Conservation (phyloP, 2,113 vertebrate species). For the Myrmophylax atrothorax region DNA sequence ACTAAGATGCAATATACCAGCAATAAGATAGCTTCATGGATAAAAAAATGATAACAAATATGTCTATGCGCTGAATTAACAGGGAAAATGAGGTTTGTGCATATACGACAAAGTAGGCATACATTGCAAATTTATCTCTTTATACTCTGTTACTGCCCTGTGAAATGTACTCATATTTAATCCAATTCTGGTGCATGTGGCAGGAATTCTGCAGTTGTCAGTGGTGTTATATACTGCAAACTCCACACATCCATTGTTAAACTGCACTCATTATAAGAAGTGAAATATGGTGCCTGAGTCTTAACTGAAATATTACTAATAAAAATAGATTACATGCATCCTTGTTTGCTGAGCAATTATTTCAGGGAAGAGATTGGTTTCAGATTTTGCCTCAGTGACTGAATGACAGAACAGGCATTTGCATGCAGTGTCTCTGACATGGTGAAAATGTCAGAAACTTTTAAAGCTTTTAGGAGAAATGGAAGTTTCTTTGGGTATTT, state of each 20-base stretch:
- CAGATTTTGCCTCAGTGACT: constrained; percentile 41
- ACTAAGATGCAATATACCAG: neutral
- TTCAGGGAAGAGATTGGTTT: constrained; percentile 43
- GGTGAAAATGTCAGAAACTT: constrained; percentile 41
- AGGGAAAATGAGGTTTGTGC: neutral
- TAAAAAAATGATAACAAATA: neutral
- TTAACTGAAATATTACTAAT: constrained; percentile 70
- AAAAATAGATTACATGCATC: constrained; percentile 60
- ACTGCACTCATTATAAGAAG: constrained; percentile 57
- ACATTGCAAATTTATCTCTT: neutral
- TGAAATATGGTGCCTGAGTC: constrained; percentile 53
- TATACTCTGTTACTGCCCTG: neutral
- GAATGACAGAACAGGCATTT: constrained; percentile 52
- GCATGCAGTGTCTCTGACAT: constrained; percentile 36
- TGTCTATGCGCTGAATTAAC: neutral
- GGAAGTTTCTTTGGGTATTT: neutral
- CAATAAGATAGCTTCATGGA: neutral
- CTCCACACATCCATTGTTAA: constrained; percentile 48
- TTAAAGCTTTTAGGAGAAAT: neutral
- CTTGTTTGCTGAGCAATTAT: constrained; percentile 67
- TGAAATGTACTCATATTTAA: constrained; percentile 50
- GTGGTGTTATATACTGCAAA: neutral
- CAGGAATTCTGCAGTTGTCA: constrained; percentile 38
- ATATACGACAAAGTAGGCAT: neutral
- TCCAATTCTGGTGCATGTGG: neutral